These are phyloP conservation scores for Goniozus legneri DNA, from an alignment of 1,140 invertebrate genomes.

Conservation along the genomic window DNA sequence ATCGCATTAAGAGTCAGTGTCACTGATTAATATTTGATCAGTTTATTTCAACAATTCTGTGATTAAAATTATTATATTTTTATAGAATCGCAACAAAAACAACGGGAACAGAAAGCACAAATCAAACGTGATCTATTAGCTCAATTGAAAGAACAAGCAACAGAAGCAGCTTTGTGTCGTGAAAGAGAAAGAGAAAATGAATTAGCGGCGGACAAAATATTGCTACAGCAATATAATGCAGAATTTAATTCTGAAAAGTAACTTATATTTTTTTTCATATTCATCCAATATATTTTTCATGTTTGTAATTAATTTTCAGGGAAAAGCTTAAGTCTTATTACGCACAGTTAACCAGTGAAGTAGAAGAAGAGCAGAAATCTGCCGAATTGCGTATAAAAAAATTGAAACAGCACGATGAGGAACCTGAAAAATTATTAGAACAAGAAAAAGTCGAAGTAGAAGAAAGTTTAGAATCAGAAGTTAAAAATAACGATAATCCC, in stretches of 20 bases:
- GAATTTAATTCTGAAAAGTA: conserved; percentile 5
- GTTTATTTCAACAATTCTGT: too few species aligned
- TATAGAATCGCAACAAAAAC: conserved; percentile 34
- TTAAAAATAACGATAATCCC: conserved; percentile 1
- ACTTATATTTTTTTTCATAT: too few species aligned
- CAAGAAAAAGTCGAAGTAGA: not conserved
- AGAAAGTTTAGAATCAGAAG: not conserved
- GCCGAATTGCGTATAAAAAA: conserved; percentile 61
- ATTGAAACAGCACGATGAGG: conserved; percentile 56
- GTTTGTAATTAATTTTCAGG: too few species aligned
- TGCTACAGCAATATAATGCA: not conserved
- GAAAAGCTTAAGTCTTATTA: conserved; percentile 58
- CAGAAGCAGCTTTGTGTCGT: conserved; percentile 47
- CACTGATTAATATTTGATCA: too few species aligned
- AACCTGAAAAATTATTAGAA: conserved; percentile 37
- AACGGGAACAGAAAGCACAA: conserved; percentile 41
- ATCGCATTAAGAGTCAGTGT: conserved; percentile 33
- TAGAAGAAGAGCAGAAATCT: conserved; percentile 54
- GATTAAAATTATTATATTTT: too few species aligned
- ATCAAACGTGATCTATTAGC: conserved; percentile 41
- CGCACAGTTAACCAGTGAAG: conserved; percentile 56
- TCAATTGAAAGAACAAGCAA: conserved; percentile 51
- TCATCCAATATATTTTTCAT: too few species aligned
- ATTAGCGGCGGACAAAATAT: conserved; percentile 45
- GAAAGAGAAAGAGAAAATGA: conserved; percentile 46